These are phyloP conservation scores for Lasiommata megera DNA, from an alignment of 2,888 invertebrate species.

Conservation along the genomic window DNA sequence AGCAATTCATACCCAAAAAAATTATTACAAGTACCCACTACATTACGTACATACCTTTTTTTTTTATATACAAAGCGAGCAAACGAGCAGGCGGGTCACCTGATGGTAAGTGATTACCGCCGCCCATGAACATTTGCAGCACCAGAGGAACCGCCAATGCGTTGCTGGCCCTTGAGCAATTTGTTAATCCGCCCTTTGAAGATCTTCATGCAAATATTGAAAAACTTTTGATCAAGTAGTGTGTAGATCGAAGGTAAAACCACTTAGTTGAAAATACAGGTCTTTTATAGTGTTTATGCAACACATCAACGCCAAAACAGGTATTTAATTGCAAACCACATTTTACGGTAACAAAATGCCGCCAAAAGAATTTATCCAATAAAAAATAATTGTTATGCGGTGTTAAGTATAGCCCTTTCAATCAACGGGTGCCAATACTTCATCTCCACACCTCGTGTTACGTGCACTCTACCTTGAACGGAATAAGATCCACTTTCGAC, in stretches of 20 bases:
- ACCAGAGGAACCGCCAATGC: no score
- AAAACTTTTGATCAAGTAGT: not conserved
- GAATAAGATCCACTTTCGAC: not conserved
- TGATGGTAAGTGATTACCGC: no score
- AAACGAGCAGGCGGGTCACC: no score
- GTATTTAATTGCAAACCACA: constrained; percentile 13
- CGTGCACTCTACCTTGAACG: not conserved
- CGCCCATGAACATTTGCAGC: no score
- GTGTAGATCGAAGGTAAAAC: not conserved
- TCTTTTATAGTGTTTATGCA: not conserved
- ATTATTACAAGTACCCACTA: no score
- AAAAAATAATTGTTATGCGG: constrained; percentile 25
- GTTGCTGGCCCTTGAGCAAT: no score
- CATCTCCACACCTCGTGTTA: not conserved
- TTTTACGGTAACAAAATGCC: constrained; percentile 11
- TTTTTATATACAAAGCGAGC: no score
- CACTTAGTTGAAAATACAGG: constrained; percentile 1
- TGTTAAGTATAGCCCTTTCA: constrained; percentile 20
- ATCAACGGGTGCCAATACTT: constrained; percentile 1
- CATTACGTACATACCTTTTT: no score
- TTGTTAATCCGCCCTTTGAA: no score
- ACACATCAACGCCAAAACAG: constrained; percentile 1
- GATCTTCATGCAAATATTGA: not conserved
- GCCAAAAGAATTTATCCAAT: constrained; percentile 23
- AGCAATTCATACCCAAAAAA: no score